Conservation (phyloP, 2,888 invertebrate species). For the Tetragnatha montana region DNA sequence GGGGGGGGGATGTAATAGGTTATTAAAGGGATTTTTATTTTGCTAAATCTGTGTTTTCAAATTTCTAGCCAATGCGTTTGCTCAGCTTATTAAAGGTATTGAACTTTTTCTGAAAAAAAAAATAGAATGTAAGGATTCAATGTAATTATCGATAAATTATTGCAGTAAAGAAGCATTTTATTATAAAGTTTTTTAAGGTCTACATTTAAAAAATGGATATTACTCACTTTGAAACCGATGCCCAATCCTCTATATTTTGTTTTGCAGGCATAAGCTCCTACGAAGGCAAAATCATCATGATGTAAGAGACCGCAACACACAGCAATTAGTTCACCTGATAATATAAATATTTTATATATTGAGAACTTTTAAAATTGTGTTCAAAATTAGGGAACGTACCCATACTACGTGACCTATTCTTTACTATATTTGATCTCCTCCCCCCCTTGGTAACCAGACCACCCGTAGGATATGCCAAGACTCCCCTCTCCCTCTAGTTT, state of each 20-base stretch:
- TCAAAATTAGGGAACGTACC: no score
- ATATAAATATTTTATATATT: background rate
- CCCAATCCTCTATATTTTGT: conserved; percentile 67
- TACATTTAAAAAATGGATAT: background rate
- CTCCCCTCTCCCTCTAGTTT: no score
- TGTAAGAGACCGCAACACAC: conserved; percentile 48
- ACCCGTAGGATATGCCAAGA: no score
- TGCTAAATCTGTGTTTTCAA: background rate
- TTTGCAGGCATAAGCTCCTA: conserved; percentile 62
- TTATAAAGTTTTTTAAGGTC: no score
- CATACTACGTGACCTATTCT: no score
- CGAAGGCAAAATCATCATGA: conserved; percentile 62
- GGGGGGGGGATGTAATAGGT: background rate
- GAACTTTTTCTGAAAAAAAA: background rate
- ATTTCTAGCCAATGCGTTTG: background rate
- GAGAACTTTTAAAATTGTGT: background rate
- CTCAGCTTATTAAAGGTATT: background rate
- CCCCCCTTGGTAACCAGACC: no score
- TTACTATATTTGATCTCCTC: no score
- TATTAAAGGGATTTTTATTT: background rate
- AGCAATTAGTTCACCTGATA: conserved; percentile 60
- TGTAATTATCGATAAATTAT: background rate
- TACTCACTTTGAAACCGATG: conserved; percentile 57
- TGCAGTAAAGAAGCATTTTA: background rate
- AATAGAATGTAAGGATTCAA: background rate